Conservation (phyloP, 2,888 invertebrate species). For the Ypsolopha sequella region DNA sequence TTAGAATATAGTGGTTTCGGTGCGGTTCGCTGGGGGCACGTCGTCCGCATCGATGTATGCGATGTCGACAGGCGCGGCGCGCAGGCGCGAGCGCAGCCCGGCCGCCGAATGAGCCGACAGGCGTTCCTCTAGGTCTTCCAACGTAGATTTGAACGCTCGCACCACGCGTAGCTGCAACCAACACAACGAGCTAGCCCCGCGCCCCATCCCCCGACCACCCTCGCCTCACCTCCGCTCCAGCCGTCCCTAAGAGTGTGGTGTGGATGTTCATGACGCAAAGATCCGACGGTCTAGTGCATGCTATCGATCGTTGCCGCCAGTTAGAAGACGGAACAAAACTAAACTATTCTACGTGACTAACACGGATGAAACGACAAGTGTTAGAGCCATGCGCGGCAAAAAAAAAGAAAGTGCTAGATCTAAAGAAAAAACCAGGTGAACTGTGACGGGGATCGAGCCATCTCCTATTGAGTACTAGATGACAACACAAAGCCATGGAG, state of each 20-base stretch:
- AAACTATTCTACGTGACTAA: not conserved
- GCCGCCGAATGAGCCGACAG: conserved; percentile 98
- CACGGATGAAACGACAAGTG: not conserved
- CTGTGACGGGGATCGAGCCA: conserved; percentile 15
- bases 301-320: conserved; percentile 20
- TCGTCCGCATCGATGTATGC: conserved; percentile 84
- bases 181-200: conserved; percentile 51
- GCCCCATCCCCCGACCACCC: conserved; percentile 40
- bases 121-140: conserved; percentile 99
- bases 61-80: conserved; percentile 83
- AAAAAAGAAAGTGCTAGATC: conserved; percentile 24
- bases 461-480: conserved; percentile 11
- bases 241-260: conserved; percentile 45
- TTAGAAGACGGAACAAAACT: not conserved
- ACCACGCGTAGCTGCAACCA: conserved; percentile 99
- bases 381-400: conserved; percentile 22
- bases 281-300: conserved; percentile 17
- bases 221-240: conserved; percentile 28
- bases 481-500: conserved; percentile 18
- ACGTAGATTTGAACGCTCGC: conserved; percentile 99
- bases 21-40: conserved; percentile 34
- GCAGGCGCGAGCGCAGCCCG: conserved; percentile 88
- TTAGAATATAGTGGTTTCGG: conserved; percentile 17
- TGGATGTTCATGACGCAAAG: conserved; percentile 30
- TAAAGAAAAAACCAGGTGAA: conserved; percentile 21